A percentile compares a stretch with the other conserved stretches of the same genome.
Conservation (phyloP, 2,113 vertebrate genomes). For the Mesoclemmys tuberculata region DNA sequence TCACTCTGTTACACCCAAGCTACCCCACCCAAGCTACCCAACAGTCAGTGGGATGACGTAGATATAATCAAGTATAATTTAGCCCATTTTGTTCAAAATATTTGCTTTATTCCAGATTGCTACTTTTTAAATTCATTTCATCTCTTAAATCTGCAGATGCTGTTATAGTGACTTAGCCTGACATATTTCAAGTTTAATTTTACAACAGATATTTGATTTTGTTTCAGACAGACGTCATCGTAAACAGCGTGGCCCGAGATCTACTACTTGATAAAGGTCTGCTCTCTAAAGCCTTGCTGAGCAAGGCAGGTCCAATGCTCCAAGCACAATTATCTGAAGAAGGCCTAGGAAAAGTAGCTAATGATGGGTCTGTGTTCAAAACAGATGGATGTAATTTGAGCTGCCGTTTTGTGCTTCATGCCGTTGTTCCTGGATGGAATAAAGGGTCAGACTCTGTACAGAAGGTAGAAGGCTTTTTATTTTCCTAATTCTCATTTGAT, state of each 20-base stretch:
- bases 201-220: neutral
- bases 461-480: constrained; percentile 76
- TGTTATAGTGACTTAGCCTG: neutral
- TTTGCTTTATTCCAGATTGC: neutral
- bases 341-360: neutral
- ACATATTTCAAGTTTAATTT: neutral
- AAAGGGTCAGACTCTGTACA: neutral
- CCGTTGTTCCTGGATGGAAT: constrained; percentile 75
- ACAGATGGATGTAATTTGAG: constrained; percentile 82
- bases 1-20: neutral
- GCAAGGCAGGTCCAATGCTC: constrained; percentile 82
- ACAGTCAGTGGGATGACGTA: neutral
- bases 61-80: neutral
- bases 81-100: neutral
- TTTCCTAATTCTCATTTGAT: neutral
- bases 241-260: constrained; percentile 78
- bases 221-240: constrained; percentile 83
- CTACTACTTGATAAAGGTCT: constrained; percentile 79
- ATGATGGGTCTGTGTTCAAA: constrained; percentile 76
- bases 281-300: constrained; percentile 81
- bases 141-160: neutral
- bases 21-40: too few species aligned
- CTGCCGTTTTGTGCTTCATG: constrained; percentile 83
- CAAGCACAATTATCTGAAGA: constrained; percentile 69
- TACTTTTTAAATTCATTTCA: neutral